These are phyloP conservation scores for Leptopterna dolabrata DNA, from an alignment of 2,888 invertebrate genomes.

Conservation along the genomic window DNA sequence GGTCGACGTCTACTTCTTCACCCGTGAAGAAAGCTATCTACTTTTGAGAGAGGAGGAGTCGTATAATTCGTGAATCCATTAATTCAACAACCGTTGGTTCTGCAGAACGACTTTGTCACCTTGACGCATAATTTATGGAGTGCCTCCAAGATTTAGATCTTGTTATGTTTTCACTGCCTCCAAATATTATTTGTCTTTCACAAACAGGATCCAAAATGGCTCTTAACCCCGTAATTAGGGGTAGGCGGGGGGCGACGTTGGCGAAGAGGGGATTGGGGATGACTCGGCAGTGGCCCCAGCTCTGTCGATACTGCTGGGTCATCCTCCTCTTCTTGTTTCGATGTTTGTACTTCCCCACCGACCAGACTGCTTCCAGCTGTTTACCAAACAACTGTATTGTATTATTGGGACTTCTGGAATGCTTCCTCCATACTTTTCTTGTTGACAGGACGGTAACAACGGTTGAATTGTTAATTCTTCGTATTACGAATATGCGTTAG, in stretches of 20 bases:
- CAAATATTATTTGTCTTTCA: slow-evolving; percentile 21
- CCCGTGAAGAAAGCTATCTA: too few relatives aligned
- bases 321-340: slow-evolving; percentile 21
- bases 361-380: slow-evolving; percentile 18
- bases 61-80: not conserved
- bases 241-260: not conserved
- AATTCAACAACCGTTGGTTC: not conserved
- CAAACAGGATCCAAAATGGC: slow-evolving; percentile 10
- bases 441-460: not conserved
- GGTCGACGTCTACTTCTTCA: too few relatives aligned
- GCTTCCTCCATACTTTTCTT: too few relatives aligned
- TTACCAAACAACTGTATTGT: slow-evolving; percentile 53
- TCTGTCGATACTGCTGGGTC: slow-evolving; percentile 36
- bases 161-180: not conserved
- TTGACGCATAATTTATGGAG: not conserved
- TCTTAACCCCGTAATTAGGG: slow-evolving; percentile 47
- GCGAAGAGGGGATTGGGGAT: slow-evolving; percentile 23
- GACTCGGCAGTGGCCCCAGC: not conserved
- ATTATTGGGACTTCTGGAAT: slow-evolving; percentile 29
- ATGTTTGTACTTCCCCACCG: slow-evolving; percentile 47
- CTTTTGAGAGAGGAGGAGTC: too few relatives aligned
- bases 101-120: not conserved
- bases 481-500: not conserved
- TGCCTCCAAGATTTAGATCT: not conserved
- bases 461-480: not conserved